Evolutionary conservation across 2,113 vertebrate genomes (phyloP), one percentile per base, ranked within the genome.

Genomic region (Dromiciops gliroides): DNA sequence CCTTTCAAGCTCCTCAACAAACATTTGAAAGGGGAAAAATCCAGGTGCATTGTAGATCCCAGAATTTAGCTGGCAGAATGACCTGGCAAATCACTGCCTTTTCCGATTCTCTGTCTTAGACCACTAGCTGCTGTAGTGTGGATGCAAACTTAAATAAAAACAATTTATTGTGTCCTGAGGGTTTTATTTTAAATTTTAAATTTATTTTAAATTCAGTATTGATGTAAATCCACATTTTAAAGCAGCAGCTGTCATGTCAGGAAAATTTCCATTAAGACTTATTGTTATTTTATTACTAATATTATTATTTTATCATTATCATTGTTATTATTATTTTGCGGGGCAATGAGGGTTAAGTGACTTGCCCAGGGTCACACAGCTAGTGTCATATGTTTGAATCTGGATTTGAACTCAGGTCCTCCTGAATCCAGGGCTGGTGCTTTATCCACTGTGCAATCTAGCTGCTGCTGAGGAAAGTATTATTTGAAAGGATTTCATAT

Each of bases 401-500:
- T n/a, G n/a, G n/a, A n/a, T n/a, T n/a, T n/a, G n/a, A n/a, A n/a
- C n/a, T n/a, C n/a, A n/a, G n/a, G n/a, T n/a, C n/a, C n/a, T n/a
- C n/a, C n/a, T n/a, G n/a, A n/a, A n/a, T n/a, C n/a, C n/a, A n/a
- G n/a, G n/a, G n/a, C n/a, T n/a, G n/a, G n/a, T n/a, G n/a, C n/a
- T n/a, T n/a, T n/a, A n/a, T n/a, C n/a, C n/a, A n/a, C n/a, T n/a
- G n/a, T n/a, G n/a, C n/a, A n/a, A n/a, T n/a, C n/a, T n/a, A n/a
- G n/a, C n/a, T n/a, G n/a, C 97, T 98, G 98, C 97, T 97, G 97
- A 98, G 97, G 98, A 97, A 97, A 97, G 98, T 97, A 98, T 98
- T 98, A 98, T 97, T 98, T 98, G 96, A 98, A 98, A 97, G 98
- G 98, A 98, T 98, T 98, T 98, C 98, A 98, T 97, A 96, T 98